Base-by-base conservation (phyloP, 2,888 invertebrate species). In the Dynastes hyllus region DNA sequence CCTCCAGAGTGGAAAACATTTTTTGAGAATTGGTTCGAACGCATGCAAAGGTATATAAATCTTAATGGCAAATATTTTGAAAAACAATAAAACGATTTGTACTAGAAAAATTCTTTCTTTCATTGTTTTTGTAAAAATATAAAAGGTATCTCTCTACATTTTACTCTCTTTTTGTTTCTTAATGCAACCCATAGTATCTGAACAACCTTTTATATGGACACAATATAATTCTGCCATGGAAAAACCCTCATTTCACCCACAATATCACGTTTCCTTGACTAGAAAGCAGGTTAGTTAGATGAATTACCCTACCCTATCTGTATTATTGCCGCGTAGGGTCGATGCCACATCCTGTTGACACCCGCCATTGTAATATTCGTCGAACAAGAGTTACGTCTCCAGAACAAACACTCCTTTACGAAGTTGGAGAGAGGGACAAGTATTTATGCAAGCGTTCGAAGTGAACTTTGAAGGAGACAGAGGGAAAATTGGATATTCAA, bases 271-370 rank as follows among this genome's bases (percentile, higher is more conserved):
- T 40, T 40, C 66, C 55, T 37, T 51, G 16, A 6, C 53, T 71
- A 32, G 8, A 55, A 37, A 55, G 29, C 32, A 71, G 55, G 32
- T 71, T 71, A 71, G 55, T 53, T 66, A 71, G 55, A 55, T 32
- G 71, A 71, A 71, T 71, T 71, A 71, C 32, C 55, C 55, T 55
- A 29, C 55, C 55, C 37, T 55, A 29, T 13, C 45, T 45, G 45
- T 45, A 45, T 11, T 45, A 45, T 37, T 37, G 32, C 45, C 45
- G 61, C 22, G 45, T 45, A 73, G 29, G 45, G 61, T 61, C 32
- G 61, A 61, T 27, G 73, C 73, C 73, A 45, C 73, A 75, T 75
- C 73, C 73, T 75, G 73, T 75, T 75, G 73, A 75, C 73, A 75
- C 45, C 73, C 45, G 45, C 73, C 45, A 75, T 75, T 75, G 61